phyloP scores from a whole-genome alignment of 2,797 vertebrate genomes.

The Cossypha dichroa region DNA sequence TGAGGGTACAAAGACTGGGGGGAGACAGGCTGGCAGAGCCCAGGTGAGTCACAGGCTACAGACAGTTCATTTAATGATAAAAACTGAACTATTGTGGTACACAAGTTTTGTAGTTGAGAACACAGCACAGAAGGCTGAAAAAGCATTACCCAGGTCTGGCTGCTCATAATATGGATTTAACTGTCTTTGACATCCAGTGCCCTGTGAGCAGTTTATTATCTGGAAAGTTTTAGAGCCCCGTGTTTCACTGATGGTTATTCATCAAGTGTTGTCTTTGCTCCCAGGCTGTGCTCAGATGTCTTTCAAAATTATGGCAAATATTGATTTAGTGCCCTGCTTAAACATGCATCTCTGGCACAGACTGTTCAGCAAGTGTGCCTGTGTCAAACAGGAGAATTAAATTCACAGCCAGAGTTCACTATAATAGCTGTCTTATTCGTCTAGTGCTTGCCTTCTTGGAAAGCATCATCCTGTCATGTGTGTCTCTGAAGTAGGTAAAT shows the following conservation, averaged over 20 bases:
- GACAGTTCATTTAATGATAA: neutral
- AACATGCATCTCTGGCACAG: neutral
- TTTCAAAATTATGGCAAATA: slow-evolving; percentile 32
- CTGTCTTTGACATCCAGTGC: neutral
- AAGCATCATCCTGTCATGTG: slow-evolving; percentile 1
- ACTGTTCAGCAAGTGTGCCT: neutral
- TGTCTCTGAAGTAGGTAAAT: slow-evolving; percentile 28
- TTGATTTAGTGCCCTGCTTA: slow-evolving; percentile 20
- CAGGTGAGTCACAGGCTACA: neutral
- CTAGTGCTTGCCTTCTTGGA: slow-evolving; percentile 12
- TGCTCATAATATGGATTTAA: neutral
- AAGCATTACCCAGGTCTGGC: neutral
- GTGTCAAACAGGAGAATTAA: slow-evolving; percentile 7
- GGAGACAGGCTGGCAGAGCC: neutral
- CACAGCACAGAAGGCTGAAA: neutral
- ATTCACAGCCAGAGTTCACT: slow-evolving; percentile 27
- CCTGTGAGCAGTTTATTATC: neutral
- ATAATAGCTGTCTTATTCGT: slow-evolving; percentile 1
- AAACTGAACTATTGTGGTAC: neutral
- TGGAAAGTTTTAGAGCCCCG: neutral
- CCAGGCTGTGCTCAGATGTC: neutral
- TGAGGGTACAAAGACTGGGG: neutral
- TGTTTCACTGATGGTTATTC: neutral
- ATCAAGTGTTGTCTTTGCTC: neutral
- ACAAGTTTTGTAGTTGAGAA: neutral